These are phyloP conservation scores for Plagodis dolabraria DNA, from an alignment of 2,888 invertebrate species.

Conservation along the genomic window DNA sequence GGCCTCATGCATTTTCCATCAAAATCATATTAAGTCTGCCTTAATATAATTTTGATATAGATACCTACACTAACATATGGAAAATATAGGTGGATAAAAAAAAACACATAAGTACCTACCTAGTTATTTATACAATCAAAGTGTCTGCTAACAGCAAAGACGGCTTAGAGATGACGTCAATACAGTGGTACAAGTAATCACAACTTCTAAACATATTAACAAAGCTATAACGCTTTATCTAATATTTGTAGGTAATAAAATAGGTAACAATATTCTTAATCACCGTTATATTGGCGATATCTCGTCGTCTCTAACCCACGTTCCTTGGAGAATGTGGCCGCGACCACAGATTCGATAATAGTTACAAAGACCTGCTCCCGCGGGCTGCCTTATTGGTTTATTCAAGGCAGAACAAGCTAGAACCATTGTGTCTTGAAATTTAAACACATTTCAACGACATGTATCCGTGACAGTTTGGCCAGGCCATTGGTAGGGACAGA, in stretches of 20 bases:
- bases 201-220: not conserved
- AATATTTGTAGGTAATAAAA: slow-evolving; percentile 31
- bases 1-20: too few species aligned
- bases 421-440: too few species aligned
- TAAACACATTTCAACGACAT: not conserved
- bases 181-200: not conserved
- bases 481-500: too few species aligned
- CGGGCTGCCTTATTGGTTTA: slow-evolving; percentile 3
- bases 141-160: too few species aligned
- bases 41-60: too few species aligned
- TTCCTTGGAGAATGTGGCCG: slow-evolving; percentile 24
- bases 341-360: not conserved
- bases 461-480: too few species aligned
- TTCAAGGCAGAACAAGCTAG: not conserved
- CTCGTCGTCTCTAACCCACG: slow-evolving; percentile 29
- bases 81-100: too few species aligned
- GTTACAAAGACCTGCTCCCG: slow-evolving; percentile 14
- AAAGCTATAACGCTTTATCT: slow-evolving; percentile 18
- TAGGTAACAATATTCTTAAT: slow-evolving; percentile 33
- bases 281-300: slow-evolving; percentile 35
- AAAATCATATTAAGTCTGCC: too few species aligned
- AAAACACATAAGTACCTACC: too few species aligned
- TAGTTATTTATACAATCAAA: too few species aligned
- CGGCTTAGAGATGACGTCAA: too few species aligned
- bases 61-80: too few species aligned